Evolutionary conservation across 2,888 invertebrate species (phyloP), one percentile per base, ranked within the genome.

Genomic region (Nomada fabriciana): DNA sequence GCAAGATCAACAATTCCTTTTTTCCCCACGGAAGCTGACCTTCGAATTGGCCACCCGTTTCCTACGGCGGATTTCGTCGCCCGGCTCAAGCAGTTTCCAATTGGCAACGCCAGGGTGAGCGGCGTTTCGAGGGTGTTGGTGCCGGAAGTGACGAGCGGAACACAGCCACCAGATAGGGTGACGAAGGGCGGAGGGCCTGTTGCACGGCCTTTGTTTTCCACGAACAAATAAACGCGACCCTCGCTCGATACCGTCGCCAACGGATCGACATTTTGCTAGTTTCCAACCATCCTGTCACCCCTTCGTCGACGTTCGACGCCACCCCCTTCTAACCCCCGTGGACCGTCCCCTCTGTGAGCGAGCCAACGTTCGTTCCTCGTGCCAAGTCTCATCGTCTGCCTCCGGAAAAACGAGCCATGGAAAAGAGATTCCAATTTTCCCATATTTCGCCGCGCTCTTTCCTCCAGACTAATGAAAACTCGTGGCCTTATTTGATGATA

Each of bases 131-230:
- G 64, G 75, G 64, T 50, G 71, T 75, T 71, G 75, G 75, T 72
- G 82, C 59, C 74, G 83, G 70, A 68, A 64, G 82, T 75, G 78
- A 64, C 57, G 60, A 61, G 59, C 63, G 67, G 82, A 73, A 70
- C 68, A 69, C 73, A 65, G 61, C 68, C 65, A n/a, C 50, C 57
- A 43, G 72, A 69, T 52, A 60, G 70, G 50, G 71, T 15, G 83
- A 55, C 50, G 84, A 83, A 78, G 80, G 81, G 75, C 69, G 82
- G 80, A 85, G 85, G 89, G 85, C 89, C 88, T 86, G 88, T 89
- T 89, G 89, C 89, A 69, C 86, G 80, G 85, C 84, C 87, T 89
- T 89, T 89, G 89, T 89, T 89, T 89, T 82, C 85, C 53, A 68
- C 74, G 83, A 74, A 83, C 85, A 85, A 86, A 86, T 80, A 86